Evolutionary conservation across 2,888 invertebrate genomes (phyloP).

Genomic region (Netelia inedita): DNA sequence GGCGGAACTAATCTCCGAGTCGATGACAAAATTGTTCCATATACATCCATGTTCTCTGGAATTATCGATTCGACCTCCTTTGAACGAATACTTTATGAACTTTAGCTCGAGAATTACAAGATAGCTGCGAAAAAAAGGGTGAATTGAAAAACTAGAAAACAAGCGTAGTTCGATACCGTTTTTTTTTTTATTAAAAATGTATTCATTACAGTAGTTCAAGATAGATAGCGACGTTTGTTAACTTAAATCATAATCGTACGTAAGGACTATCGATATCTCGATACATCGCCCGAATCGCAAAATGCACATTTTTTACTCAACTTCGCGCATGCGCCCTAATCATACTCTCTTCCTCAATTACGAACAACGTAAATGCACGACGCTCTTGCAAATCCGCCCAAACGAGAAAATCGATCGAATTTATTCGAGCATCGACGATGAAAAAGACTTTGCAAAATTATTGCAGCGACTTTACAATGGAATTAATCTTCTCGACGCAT

Average conservation of each 20-base stretch:
- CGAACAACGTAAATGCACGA: constrained; percentile 12
- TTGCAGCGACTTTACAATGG: constrained; percentile 85
- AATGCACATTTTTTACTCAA: constrained; percentile 13
- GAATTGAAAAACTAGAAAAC: neutral
- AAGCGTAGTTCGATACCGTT: neutral
- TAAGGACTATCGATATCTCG: constrained; percentile 45
- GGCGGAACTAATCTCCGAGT: too few relatives aligned
- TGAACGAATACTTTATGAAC: too few relatives aligned
- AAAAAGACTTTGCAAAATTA: constrained; percentile 65
- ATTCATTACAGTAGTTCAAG: constrained; percentile 65
- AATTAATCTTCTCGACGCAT: constrained; percentile 86
- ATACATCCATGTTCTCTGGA: too few relatives aligned
- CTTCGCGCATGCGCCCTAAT: neutral
- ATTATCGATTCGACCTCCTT: too few relatives aligned
- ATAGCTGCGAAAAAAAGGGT: neutral
- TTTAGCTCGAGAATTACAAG: neutral
- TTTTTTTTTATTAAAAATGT: constrained; percentile 70
- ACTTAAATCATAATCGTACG: constrained; percentile 59
- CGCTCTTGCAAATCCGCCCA: neutral
- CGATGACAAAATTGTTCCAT: too few relatives aligned
- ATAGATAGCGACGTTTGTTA: constrained; percentile 53
- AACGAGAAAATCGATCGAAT: neutral
- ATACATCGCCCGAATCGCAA: constrained; percentile 31
- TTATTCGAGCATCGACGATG: neutral
- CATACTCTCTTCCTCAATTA: constrained; percentile 7